Evolutionary conservation across 1,140 invertebrate species (phyloP).

Genomic region (Globodera rostochiensis): DNA sequence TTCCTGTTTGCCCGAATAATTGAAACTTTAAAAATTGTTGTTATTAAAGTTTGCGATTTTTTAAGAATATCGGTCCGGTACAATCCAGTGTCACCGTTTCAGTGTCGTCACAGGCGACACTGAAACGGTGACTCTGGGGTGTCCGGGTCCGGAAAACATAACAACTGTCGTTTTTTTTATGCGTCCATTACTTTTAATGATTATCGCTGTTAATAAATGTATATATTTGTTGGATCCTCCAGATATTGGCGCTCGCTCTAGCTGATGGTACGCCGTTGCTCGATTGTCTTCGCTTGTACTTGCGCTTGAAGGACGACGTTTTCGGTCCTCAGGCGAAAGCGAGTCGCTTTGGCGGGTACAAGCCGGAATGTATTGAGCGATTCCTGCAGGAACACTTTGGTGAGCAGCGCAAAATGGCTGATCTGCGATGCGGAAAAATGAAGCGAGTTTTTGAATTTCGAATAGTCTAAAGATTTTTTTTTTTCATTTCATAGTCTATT

Average conservation of each 20-base stretch:
- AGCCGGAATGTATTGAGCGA: constrained; percentile 72
- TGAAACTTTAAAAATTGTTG: constrained; percentile 1
- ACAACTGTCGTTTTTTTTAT: too few relatives aligned
- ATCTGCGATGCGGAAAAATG: constrained; percentile 21
- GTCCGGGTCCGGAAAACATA: too few relatives aligned
- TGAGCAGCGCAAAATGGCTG: constrained; percentile 23
- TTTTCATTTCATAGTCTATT: too few relatives aligned
- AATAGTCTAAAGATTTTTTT: not conserved
- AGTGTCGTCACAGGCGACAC: too few relatives aligned
- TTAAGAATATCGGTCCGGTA: not conserved
- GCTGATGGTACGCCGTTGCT: constrained; percentile 50
- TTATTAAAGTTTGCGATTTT: constrained; percentile 1
- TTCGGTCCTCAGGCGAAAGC: constrained; percentile 73
- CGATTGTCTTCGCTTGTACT: constrained; percentile 45
- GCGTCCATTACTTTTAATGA: too few relatives aligned
- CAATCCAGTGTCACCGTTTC: too few relatives aligned
- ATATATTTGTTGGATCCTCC: not conserved
- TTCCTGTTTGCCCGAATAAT: not conserved
- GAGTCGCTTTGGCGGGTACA: constrained; percentile 67
- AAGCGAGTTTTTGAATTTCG: constrained; percentile 9
- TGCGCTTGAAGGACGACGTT: constrained; percentile 74
- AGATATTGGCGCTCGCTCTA: constrained; percentile 80
- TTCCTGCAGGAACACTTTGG: constrained; percentile 37
- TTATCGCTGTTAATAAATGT: too few relatives aligned
- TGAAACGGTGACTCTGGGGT: too few relatives aligned